Percentiles rank a stretch among this genome's conserved stretches.
These are phyloP conservation scores for Petrolisthes cinctipes DNA, from an alignment of 2,888 invertebrate species.

Conservation along the genomic window DNA sequence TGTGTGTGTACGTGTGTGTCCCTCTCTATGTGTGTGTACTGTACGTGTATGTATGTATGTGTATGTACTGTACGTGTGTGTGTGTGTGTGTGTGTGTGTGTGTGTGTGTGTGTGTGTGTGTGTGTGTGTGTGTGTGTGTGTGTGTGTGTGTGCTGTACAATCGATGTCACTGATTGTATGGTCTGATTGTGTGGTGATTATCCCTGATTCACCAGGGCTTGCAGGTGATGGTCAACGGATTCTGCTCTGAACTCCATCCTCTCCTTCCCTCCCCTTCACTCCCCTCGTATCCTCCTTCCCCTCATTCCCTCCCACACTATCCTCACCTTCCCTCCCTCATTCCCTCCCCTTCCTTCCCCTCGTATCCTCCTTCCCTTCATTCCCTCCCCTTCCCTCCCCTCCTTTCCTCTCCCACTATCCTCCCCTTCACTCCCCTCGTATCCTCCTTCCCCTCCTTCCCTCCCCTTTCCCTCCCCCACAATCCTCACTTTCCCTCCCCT, in stretches of 20 bases:
- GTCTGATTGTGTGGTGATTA: conserved; percentile 39
- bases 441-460: neutral
- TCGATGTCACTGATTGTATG: conserved; percentile 45
- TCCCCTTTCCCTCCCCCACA: neutral
- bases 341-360: neutral
- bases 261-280: neutral
- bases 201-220: conserved; percentile 23
- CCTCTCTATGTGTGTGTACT: too few species aligned
- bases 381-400: neutral
- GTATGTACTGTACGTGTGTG: too few species aligned
- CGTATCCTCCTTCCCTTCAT: neutral
- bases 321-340: neutral
- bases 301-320: neutral
- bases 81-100: conserved; percentile 1
- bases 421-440: neutral
- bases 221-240: conserved; percentile 43
- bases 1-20: too few species aligned
- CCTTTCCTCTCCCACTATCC: neutral
- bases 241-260: neutral
- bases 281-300: neutral
- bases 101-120: too few species aligned
- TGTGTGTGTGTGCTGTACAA: conserved; percentile 18
- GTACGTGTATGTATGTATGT: too few species aligned
- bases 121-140: neutral
- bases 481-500: neutral